These are phyloP conservation scores for Himalopsyche kuldschensis DNA, from an alignment of 2,888 invertebrate genomes.

Conservation along the genomic window DNA sequence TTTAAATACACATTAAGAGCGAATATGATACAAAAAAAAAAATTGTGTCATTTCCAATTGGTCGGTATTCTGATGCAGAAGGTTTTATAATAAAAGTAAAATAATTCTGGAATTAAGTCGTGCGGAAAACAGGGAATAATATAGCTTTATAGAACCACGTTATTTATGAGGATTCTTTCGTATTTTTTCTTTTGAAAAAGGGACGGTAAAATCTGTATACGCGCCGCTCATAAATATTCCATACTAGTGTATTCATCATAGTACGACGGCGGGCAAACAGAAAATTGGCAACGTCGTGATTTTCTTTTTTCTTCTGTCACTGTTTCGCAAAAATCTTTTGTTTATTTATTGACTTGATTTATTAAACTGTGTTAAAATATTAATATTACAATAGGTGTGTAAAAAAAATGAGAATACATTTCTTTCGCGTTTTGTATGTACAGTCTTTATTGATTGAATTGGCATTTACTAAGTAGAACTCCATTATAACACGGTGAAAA, in stretches of 20 bases:
- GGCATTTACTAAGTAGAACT: too few species aligned
- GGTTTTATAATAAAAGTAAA: neutral
- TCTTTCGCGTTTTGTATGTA: too few species aligned
- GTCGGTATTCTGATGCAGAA: too few species aligned
- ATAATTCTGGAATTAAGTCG: neutral
- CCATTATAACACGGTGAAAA: too few species aligned
- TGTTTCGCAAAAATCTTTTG: neutral
- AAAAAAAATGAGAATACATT: too few species aligned
- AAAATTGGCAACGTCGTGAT: neutral
- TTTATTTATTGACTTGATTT: neutral
- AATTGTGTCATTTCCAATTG: too few species aligned
- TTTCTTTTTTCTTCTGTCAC: neutral
- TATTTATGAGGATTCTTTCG: neutral
- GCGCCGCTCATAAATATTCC: neutral
- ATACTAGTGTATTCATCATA: neutral
- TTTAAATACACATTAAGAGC: too few species aligned
- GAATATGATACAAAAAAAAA: too few species aligned
- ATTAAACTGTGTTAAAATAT: neutral
- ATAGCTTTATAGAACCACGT: neutral
- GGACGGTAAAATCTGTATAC: neutral
- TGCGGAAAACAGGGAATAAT: neutral
- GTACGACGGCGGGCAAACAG: neutral
- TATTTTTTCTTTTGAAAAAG: neutral
- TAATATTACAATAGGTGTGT: too few species aligned
- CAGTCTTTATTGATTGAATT: too few species aligned